Base-by-base conservation (phyloP, 2,888 invertebrate species). In the Eueremaeus valkanovi region DNA sequence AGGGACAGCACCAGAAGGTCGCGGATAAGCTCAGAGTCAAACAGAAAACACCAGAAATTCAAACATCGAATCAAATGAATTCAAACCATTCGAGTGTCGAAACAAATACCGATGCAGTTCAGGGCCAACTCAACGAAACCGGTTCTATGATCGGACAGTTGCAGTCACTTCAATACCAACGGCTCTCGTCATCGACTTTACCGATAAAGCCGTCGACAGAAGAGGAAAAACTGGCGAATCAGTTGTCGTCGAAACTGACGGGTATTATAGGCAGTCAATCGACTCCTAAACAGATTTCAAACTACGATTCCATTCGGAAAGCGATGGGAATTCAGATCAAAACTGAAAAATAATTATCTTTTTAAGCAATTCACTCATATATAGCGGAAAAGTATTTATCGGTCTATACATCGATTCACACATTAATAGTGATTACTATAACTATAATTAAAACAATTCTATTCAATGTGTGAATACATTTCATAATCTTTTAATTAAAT, bases 1-100 rank as follows among this genome's bases (percentile, higher is more conserved):
- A 89, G 78, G 92, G 92, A 0, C 92, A 93, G 82, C 93, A 94
- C 82, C 87, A 89, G 75, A 89, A 89, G 83, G 89, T 91, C 0
- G 88, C 90, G 81, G 87, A 88, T 79, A 84, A 88, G 33, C 85
- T 92, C 2, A 29, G 33, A 18, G 63, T 31, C 29, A 63, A 33
- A 18, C 63, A 63, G 21, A 63, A 31, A 33, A 33, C 31, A 2
- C 16, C 18, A 1, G 63, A 63, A 63, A 51, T 8, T 1, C 24
- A 73, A 21, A 11, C 45, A 9, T 9, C n/a, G 8, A 31, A 49
- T 33, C 61, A 72, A 42, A 42, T 24, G 2, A 18, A 33, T 1
- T 33, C 11, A 1, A 27, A 33, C 13, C 33, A 73, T 9, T 13
- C 29, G 27, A 24, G 9, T 29, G 29, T 66, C 21, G 49, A 66